Percentiles rank a stretch among this genome's conserved stretches.
Conservation (phyloP, 2,113 vertebrate genomes). For the Plotosus lineatus region DNA sequence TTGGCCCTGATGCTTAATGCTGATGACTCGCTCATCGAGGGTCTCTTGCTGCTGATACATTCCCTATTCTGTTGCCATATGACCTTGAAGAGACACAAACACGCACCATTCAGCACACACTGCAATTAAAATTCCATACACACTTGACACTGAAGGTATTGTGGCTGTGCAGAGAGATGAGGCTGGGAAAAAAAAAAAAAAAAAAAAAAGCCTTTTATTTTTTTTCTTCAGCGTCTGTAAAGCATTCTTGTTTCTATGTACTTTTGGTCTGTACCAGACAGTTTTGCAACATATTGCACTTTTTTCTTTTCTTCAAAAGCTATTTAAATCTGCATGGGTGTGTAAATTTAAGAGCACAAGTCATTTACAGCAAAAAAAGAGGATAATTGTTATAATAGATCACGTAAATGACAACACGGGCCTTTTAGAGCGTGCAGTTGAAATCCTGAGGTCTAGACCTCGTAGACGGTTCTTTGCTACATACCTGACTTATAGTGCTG, state of each 20-base stretch:
- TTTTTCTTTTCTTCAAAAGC: conserved; percentile 7
- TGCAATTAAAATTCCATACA: conserved; percentile 66
- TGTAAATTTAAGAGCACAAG: conserved; percentile 8
- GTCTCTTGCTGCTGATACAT: conserved; percentile 55
- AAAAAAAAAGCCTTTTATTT: conserved; percentile 24
- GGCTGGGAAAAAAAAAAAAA: too few relatives aligned
- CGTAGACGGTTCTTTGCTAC: conserved; percentile 57
- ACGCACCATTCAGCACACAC: conserved; percentile 56
- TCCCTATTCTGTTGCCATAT: conserved; percentile 51
- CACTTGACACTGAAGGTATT: conserved; percentile 58
- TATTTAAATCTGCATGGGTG: conserved; percentile 3
- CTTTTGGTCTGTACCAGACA: background rate
- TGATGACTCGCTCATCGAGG: conserved; percentile 68
- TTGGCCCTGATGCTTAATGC: conserved; percentile 26
- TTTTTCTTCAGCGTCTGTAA: conserved; percentile 8
- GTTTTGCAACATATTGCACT: background rate
- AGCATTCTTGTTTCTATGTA: background rate
- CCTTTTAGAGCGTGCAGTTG: conserved; percentile 5
- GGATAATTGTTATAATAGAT: conserved; percentile 31
- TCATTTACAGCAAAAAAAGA: conserved; percentile 8
- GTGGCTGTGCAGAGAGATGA: conserved; percentile 14
- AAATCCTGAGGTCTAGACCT: conserved; percentile 56
- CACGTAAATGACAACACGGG: conserved; percentile 6
- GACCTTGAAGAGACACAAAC: conserved; percentile 66
- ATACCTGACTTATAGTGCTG: conserved; percentile 62